Base-by-base conservation (phyloP, 2,888 invertebrate species). In the Buathra laborator region DNA sequence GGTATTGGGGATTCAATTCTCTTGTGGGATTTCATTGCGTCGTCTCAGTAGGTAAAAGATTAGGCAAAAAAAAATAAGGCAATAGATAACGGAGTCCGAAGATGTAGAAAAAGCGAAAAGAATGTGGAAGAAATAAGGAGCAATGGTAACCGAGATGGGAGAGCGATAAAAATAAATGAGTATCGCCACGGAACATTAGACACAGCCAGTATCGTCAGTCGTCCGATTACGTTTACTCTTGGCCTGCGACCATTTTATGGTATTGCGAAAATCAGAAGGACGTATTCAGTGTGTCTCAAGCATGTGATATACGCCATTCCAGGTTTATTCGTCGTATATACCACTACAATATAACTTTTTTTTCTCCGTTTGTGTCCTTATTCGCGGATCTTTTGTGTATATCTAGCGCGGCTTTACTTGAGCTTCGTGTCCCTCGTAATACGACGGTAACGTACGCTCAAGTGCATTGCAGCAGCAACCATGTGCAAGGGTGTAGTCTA, bases 181-280 rank as follows among this genome's bases (percentile, higher is more conserved):
- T 85, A 75, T 85, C 70, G 68, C 10, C 68, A 75, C 78, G 75
- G 84, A 43, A 68, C 84, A 85, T 85, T 78, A 64, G 64, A 56
- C 74, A 56, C 48, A 51, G 75, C 78, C 81, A 81, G 81, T 81
- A 85, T 78, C 81, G 78, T 85, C 74, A 78, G 74, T 79, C 81
- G 56, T 66, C 56, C 37, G 81, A 81, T 82, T 81, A 85, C 53
- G 46, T 77, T 81, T 64, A 59, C 79, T 71, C 56, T 66, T 56
- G 66, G 66, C 53, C 5, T 56, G 56, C 10, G 10, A 12, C 19
- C 56, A 56, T 56, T 56, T 1, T 12, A 24, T 56, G 19, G 1
- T 1, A 10, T 12, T 10, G 56, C 24, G 19, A 12, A 56, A 56
- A 56, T 56, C 24, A 10, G 56, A 24, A 56, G 24, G 24, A 56